Conservation (phyloP, 2,113 vertebrate species). For the Antigone vipio region DNA sequence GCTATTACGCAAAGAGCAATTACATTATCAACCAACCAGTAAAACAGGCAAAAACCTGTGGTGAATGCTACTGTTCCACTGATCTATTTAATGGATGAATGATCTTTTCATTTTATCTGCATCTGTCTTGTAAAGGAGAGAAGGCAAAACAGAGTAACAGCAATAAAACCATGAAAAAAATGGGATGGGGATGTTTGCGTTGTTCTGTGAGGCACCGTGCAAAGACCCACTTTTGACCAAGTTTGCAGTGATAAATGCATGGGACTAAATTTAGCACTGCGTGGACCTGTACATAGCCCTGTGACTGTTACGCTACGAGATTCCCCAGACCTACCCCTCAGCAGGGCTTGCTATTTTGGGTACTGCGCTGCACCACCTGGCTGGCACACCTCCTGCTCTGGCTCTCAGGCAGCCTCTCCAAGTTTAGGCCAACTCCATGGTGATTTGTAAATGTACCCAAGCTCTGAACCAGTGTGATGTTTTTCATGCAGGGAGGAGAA, state of each 20-base stretch:
- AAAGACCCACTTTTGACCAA: background rate
- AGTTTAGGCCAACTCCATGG: background rate
- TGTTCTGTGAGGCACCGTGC: background rate
- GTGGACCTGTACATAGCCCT: background rate
- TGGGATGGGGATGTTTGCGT: background rate
- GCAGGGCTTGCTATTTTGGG: background rate
- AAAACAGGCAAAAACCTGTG: background rate
- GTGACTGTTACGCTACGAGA: background rate
- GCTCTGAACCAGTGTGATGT: background rate
- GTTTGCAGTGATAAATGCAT: background rate
- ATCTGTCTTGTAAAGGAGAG: background rate
- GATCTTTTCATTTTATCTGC: background rate
- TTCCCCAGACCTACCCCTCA: background rate
- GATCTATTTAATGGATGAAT: background rate
- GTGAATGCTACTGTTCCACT: background rate
- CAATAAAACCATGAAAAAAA: background rate
- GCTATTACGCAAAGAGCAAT: background rate
- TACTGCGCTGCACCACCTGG: background rate
- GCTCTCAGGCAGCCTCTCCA: background rate
- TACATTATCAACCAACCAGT: conserved; percentile 10
- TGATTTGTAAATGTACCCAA: background rate
- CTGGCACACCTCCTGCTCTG: background rate
- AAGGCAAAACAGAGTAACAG: background rate
- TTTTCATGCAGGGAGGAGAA: background rate
- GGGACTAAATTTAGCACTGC: background rate